Evolutionary conservation across 2,888 invertebrate genomes (phyloP).

Genomic region (Synergus umbraculus): DNA sequence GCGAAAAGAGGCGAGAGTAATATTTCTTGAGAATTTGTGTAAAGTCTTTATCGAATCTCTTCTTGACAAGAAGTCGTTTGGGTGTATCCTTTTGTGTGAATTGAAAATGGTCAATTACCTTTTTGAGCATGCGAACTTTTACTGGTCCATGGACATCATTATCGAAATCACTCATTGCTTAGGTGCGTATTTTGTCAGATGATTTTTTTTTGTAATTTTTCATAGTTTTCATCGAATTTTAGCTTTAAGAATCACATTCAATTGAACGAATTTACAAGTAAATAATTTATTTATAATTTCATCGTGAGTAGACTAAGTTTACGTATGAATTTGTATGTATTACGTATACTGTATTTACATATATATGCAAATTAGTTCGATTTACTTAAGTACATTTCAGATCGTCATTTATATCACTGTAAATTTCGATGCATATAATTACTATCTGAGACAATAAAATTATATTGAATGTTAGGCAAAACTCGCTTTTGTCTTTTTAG

Average conservation of each 20-base stretch:
- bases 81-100: conserved; percentile 45
- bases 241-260: conserved; percentile 46
- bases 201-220: conserved; percentile 51
- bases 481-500: neutral
- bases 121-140: conserved; percentile 45
- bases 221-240: conserved; percentile 51
- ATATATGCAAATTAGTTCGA: conserved; percentile 42
- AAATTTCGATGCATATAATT: conserved; percentile 67
- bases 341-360: conserved; percentile 49
- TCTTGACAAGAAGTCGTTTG: neutral
- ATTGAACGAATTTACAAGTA: conserved; percentile 51
- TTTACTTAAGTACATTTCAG: conserved; percentile 57
- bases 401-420: conserved; percentile 66
- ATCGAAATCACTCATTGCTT: neutral
- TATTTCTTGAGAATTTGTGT: neutral
- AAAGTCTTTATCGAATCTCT: neutral
- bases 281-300: conserved; percentile 60
- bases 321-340: conserved; percentile 52
- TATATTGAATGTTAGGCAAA: conserved; percentile 70
- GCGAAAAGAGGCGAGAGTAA: neutral
- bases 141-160: conserved; percentile 6
- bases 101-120: conserved; percentile 55
- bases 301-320: conserved; percentile 47
- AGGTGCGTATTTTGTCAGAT: conserved; percentile 22
- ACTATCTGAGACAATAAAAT: conserved; percentile 76